Conservation (phyloP, 2,888 invertebrate genomes). For the Eurytoma californica region DNA sequence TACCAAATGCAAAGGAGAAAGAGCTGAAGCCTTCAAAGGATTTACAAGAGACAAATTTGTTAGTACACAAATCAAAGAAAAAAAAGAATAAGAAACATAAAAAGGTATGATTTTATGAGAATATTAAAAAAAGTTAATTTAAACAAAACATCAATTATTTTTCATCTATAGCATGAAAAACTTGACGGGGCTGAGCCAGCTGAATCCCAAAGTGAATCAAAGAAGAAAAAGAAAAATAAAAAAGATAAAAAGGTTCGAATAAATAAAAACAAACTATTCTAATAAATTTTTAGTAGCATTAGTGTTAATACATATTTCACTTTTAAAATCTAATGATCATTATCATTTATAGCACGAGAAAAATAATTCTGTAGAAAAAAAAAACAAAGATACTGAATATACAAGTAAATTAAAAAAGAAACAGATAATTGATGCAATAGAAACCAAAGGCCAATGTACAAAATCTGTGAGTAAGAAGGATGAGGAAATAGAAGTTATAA, state of each 20-base stretch:
- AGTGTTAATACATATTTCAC: no score
- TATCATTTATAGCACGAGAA: no score
- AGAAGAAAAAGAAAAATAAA: not conserved
- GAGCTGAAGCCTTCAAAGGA: not conserved
- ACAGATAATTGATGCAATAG: no score
- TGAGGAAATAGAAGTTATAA: no score
- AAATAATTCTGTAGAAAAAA: no score
- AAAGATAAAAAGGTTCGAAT: not conserved
- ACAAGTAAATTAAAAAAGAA: no score
- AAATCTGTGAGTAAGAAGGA: no score
- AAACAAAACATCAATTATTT: not conserved
- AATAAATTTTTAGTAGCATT: no score
- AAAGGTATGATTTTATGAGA: conserved; percentile 26
- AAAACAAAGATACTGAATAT: no score
- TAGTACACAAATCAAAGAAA: not conserved
- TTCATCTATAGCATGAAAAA: conserved; percentile 7
- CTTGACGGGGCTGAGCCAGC: not conserved
- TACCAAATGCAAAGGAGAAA: not conserved
- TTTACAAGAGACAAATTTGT: not conserved
- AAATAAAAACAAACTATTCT: no score
- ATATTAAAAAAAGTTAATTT: not conserved
- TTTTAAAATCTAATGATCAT: no score
- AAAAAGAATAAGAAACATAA: conserved; percentile 34
- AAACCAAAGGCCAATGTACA: no score
- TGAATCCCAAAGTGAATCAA: not conserved